A percentile compares a stretch with the other conserved stretches of the same genome.
These are phyloP conservation scores for Drosophila guanche DNA, from an alignment of 1,140 invertebrate genomes.

Conservation along the genomic window DNA sequence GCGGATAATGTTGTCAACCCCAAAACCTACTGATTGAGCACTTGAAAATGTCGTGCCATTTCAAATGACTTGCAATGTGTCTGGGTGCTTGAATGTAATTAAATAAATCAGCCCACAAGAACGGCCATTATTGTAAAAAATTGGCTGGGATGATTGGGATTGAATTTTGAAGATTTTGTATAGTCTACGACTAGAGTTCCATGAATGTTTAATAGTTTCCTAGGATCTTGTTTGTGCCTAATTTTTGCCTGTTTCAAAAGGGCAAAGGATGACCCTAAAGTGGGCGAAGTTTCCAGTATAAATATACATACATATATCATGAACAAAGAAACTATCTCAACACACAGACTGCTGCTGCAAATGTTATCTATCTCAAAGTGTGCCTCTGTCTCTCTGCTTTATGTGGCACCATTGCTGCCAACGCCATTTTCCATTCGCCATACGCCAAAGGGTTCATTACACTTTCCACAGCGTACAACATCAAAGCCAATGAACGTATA, in stretches of 20 bases:
- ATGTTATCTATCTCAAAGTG: slow-evolving; percentile 41
- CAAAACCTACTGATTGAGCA: slow-evolving; percentile 28
- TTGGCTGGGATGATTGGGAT: too few relatives aligned
- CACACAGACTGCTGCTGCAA: background rate
- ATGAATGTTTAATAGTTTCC: background rate
- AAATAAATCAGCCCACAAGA: slow-evolving; percentile 26
- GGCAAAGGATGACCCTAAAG: too few relatives aligned
- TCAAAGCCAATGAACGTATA: slow-evolving; percentile 75
- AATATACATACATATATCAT: background rate
- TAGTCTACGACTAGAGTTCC: background rate
- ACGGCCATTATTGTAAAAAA: slow-evolving; percentile 1
- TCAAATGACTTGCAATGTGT: slow-evolving; percentile 10
- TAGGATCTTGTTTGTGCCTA: too few relatives aligned
- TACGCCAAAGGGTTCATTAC: slow-evolving; percentile 70
- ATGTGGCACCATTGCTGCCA: slow-evolving; percentile 33
- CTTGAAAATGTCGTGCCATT: slow-evolving; percentile 14
- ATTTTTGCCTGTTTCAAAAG: too few relatives aligned
- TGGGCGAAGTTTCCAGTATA: slow-evolving; percentile 1
- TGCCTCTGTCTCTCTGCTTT: slow-evolving; percentile 32
- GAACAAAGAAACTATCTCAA: slow-evolving; percentile 46
- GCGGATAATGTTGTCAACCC: slow-evolving; percentile 32
- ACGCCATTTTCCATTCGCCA: slow-evolving; percentile 13
- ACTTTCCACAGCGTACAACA: slow-evolving; percentile 55
- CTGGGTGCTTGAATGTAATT: slow-evolving; percentile 17
- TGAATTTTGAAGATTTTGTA: background rate